phyloP scores from a whole-genome alignment of 2,797 vertebrate genomes.

The Cacajao melanocephalus region DNA sequence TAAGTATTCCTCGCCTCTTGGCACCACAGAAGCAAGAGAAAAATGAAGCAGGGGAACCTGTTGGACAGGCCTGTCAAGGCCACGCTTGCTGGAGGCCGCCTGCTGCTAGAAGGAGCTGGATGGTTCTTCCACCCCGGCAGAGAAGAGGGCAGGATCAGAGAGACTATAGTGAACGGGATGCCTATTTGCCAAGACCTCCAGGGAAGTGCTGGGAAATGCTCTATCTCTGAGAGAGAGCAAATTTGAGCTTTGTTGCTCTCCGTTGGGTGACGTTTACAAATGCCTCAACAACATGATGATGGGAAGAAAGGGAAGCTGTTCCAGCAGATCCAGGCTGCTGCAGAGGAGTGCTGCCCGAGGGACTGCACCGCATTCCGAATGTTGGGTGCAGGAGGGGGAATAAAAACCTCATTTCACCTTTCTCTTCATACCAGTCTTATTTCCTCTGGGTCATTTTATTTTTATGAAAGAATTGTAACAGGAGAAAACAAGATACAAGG shows the following conservation, averaged over 20 bases:
- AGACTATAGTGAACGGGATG: not conserved
- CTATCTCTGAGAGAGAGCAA: not conserved
- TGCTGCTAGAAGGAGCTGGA: not conserved
- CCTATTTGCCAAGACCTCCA: not conserved
- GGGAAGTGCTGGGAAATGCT: not conserved
- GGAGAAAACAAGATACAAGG: not conserved
- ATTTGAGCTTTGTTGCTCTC: not conserved
- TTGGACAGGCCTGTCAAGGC: constrained; percentile 34
- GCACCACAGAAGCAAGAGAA: not conserved
- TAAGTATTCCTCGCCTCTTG: constrained; percentile 39
- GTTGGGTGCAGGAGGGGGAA: too few species aligned
- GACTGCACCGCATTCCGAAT: not conserved
- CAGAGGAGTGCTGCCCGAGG: not conserved
- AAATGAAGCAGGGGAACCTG: constrained; percentile 54
- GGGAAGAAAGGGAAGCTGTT: not conserved
- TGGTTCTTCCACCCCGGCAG: not conserved
- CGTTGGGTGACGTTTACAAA: too few species aligned
- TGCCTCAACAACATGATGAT: not conserved
- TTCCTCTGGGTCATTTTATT: not conserved
- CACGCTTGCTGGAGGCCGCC: not conserved
- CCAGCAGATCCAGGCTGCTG: too few species aligned
- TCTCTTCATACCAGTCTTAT: not conserved
- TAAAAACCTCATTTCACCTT: not conserved
- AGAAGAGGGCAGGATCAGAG: not conserved
- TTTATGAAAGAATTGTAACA: not conserved